These are phyloP conservation scores for Manacus vitellinus DNA, from an alignment of 2,113 vertebrate genomes.

Conservation along the genomic window DNA sequence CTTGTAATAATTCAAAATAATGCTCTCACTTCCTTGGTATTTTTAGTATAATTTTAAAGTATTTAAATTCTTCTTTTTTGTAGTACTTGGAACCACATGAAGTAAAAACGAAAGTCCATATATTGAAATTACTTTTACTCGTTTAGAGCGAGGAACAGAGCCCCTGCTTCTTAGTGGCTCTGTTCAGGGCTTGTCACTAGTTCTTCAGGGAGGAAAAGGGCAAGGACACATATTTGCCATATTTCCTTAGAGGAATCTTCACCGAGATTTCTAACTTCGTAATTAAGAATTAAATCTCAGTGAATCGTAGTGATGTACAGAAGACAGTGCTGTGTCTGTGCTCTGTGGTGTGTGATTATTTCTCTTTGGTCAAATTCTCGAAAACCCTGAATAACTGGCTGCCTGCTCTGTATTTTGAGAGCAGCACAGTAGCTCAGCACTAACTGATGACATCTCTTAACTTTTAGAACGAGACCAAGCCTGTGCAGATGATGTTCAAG, in stretches of 20 bases:
- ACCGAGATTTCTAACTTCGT: not conserved
- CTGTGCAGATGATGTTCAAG: conserved; percentile 86
- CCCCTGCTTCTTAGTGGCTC: not conserved
- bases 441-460: not conserved
- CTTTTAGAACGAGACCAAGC: conserved; percentile 74
- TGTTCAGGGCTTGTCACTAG: not conserved
- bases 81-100: not conserved
- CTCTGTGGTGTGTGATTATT: not conserved
- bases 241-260: not conserved
- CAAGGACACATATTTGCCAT: not conserved
- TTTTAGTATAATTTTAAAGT: not conserved
- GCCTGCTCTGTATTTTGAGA: accelerated
- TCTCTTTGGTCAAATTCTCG: not conserved
- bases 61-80: not conserved
- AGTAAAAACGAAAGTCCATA: not conserved
- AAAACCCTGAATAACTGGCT: not conserved
- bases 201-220: not conserved
- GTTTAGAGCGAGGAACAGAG: not conserved
- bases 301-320: not conserved
- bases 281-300: not conserved
- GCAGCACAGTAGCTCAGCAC: not conserved
- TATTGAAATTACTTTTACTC: accelerated
- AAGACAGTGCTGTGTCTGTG: not conserved
- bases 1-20: not conserved
- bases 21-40: not conserved